Conservation (phyloP, 2,113 vertebrate species). For the Mus spicilegus region DNA sequence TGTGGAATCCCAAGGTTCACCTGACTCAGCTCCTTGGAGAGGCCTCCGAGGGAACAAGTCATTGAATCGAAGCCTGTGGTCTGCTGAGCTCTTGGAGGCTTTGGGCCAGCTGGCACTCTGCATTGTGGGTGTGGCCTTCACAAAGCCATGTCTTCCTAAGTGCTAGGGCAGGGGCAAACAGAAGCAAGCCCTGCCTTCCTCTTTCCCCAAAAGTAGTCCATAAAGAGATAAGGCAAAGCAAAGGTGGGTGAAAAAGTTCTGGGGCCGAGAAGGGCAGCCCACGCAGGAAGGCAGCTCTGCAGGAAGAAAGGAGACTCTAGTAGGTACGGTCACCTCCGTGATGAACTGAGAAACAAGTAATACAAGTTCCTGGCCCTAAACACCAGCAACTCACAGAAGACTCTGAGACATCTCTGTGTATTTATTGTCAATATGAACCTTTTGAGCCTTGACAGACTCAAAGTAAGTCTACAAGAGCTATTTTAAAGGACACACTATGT, state of each 20-base stretch:
- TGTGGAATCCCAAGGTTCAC: fast-evolving
- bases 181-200: not conserved
- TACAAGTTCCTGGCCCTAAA: not conserved
- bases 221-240: not conserved
- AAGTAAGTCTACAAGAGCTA: not conserved
- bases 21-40: not conserved
- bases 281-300: fast-evolving
- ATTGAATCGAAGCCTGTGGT: not conserved
- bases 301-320: not conserved
- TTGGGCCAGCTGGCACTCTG: too few relatives aligned
- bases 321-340: fast-evolving
- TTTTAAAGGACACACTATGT: not conserved
- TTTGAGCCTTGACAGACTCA: not conserved
- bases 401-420: not conserved
- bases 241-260: not conserved
- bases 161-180: not conserved
- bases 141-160: not conserved
- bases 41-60: too few relatives aligned
- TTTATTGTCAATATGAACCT: not conserved
- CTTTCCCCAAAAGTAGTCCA: fast-evolving
- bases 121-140: not conserved
- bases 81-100: fast-evolving
- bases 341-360: not conserved
- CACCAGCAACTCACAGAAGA: not conserved
- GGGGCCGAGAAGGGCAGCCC: not conserved